phyloP scores from a whole-genome alignment of 2,888 invertebrate genomes.

The Trichacis sp. region DNA sequence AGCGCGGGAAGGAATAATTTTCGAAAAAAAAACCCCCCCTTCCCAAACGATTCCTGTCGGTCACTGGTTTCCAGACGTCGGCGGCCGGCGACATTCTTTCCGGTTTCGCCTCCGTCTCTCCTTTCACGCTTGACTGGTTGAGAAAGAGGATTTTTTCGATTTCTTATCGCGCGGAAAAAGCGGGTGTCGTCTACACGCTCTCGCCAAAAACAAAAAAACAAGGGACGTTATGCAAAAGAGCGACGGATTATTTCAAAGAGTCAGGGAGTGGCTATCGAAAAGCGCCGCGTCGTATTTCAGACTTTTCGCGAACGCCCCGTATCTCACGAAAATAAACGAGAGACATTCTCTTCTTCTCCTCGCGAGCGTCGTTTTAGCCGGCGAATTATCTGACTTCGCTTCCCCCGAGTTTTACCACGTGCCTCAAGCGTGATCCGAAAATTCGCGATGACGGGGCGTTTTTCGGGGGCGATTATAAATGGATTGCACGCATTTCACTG shows the following conservation, averaged over 20 bases:
- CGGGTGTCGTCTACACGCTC: neutral
- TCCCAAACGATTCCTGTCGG: neutral
- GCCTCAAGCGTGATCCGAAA: constrained; percentile 28
- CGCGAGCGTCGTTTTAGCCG: constrained; percentile 4
- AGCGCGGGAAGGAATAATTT: too few species aligned
- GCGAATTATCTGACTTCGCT: constrained; percentile 44
- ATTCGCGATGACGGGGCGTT: too few species aligned
- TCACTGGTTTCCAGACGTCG: neutral
- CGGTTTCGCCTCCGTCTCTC: neutral
- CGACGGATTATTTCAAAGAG: too few species aligned
- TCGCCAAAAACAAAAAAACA: neutral
- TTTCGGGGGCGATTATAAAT: too few species aligned
- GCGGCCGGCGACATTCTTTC: constrained; percentile 6
- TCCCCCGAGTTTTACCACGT: constrained; percentile 21
- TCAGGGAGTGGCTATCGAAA: constrained; percentile 7
- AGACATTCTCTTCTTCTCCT: neutral
- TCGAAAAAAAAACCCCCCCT: too few species aligned
- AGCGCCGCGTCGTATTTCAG: constrained; percentile 4
- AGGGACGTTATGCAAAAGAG: too few species aligned
- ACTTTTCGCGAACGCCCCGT: neutral
- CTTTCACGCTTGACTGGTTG: neutral
- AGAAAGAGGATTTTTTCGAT: neutral
- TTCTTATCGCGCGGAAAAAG: too few species aligned
- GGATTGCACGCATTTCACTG: too few species aligned
- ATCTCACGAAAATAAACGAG: constrained; percentile 1